Evolutionary conservation across 1,140 invertebrate genomes (phyloP), one percentile per base, ranked within the genome.

Genomic region (Brachionus sp.): DNA sequence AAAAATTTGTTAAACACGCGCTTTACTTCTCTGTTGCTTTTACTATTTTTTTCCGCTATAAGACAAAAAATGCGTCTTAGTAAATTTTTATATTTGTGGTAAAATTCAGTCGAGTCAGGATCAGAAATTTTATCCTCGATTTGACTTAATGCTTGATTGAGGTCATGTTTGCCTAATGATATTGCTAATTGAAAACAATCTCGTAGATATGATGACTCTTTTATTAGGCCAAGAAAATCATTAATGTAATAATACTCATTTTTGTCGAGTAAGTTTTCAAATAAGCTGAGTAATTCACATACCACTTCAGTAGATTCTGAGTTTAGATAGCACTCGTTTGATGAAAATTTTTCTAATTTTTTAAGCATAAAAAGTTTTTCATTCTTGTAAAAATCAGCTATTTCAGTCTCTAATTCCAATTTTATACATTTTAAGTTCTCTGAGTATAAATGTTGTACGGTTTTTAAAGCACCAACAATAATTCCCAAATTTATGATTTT

Each of bases 401-500:
- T 62, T n/a, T 62, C 62, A 9, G 33, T n/a, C 12, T 62, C 77
- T 12, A 80, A 10, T 35, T 80, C 50, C 10, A 23, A 5, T 62
- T 62, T 57, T 9, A 62, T n/a, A 39, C 9, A n/a, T 39, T 80
- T 80, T 35, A 80, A 29, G 19, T 44, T 39, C 23, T 57, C 62
- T 5, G 77, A 80, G 13, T 62, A 62, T 9, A 42, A 42, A 80
- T 80, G 50, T 23, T 80, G 50, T 12, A 80, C 77, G 23, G 46
- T 62, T 62, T 80, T 80, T n/a, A 80, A 19, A 35, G 37, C 35
- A 25, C 77, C 77, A n/a, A 80, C 57, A 5, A 80, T 62, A 12
- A 80, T 62, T 33, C 77, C 77, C 5, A 80, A 39, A 44, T 80
- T 80, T 5, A 66, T 80, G n/a, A 80, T 80, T 80, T 62, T 80